A percentile compares a stretch with the other conserved stretches of the same genome.
These are phyloP conservation scores for Strix aluco DNA, from an alignment of 2,113 vertebrate species.

Conservation along the genomic window DNA sequence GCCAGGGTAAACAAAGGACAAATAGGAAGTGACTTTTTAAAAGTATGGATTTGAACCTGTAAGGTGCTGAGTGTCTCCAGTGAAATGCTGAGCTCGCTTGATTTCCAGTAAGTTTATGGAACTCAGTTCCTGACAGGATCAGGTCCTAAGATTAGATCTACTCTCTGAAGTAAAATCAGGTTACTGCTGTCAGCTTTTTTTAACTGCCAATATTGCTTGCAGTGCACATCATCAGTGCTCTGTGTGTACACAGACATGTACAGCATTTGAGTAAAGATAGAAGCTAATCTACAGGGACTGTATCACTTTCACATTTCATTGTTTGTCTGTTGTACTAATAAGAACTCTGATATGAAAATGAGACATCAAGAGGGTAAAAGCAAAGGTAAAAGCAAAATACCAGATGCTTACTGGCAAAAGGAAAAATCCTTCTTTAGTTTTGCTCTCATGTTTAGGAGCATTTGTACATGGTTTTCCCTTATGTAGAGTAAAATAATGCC, in stretches of 20 bases:
- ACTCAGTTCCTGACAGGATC: background rate
- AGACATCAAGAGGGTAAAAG: background rate
- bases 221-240: background rate
- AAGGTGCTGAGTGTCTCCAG: conserved; percentile 26
- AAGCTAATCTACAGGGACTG: background rate
- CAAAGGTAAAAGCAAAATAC: background rate
- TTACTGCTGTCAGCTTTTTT: conserved; percentile 11
- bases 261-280: background rate
- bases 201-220: background rate
- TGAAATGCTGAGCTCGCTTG: conserved; percentile 10
- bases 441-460: background rate
- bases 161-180: conserved; percentile 1
- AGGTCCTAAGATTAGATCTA: background rate
- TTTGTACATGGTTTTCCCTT: background rate
- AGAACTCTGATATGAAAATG: conserved; percentile 19
- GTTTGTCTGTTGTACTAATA: conserved; percentile 6
- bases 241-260: background rate
- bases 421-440: background rate
- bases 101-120: conserved; percentile 4
- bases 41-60: conserved; percentile 44
- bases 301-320: background rate
- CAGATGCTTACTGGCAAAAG: background rate
- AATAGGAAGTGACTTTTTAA: conserved; percentile 47
- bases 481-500: background rate
- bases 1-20: conserved; percentile 61